Percentiles rank a stretch among this genome's conserved stretches.
These are phyloP conservation scores for Megaptera novaeangliae DNA, from an alignment of 2,113 vertebrate genomes.

Conservation along the genomic window DNA sequence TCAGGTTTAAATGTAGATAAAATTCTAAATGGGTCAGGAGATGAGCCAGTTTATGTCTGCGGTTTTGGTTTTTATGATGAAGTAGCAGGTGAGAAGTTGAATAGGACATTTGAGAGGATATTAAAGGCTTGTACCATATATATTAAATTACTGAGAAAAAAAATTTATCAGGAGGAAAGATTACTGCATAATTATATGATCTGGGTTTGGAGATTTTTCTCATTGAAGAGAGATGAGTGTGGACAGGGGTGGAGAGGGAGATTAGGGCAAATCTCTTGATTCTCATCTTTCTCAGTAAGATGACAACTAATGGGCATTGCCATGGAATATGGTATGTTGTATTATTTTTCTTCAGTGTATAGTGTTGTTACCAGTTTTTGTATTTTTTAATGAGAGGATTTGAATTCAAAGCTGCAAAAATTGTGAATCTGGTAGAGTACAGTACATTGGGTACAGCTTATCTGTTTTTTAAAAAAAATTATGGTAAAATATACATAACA, in stretches of 20 bases:
- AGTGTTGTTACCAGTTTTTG: background rate
- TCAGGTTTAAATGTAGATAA: background rate
- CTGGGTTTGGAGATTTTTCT: background rate
- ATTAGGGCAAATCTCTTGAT: background rate
- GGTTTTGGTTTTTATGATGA: background rate
- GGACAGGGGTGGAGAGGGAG: background rate
- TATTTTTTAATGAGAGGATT: background rate
- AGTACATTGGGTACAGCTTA: background rate
- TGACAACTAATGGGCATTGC: background rate
- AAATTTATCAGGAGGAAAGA: background rate
- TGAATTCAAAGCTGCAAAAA: background rate
- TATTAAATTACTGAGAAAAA: background rate
- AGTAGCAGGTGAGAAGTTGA: background rate
- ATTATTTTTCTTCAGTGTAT: background rate
- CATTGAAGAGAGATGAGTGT: background rate
- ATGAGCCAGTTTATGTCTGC: background rate
- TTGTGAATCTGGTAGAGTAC: background rate
- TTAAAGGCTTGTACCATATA: background rate
- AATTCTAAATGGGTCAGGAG: background rate
- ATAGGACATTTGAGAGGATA: background rate
- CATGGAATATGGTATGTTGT: background rate
- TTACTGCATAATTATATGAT: background rate
- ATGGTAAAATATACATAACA: background rate
- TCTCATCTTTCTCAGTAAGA: background rate
- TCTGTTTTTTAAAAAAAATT: background rate